Percentiles rank a stretch among this genome's conserved stretches.
Evolutionary conservation across 92 coral and sea anemone species (phyloP).

Genomic region (Actinostola sp.): DNA sequence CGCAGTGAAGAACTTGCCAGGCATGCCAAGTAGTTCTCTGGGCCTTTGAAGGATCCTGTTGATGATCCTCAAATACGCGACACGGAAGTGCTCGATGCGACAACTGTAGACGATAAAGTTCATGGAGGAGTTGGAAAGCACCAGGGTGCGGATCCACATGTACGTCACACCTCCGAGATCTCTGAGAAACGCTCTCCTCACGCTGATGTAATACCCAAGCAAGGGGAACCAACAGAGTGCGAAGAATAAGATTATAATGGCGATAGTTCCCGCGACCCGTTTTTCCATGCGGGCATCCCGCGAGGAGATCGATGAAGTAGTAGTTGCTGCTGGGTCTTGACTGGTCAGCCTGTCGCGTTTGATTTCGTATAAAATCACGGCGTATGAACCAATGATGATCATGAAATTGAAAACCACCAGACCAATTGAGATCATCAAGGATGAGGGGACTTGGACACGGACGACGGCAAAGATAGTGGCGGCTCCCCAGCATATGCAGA

Average conservation of each 20-base stretch:
- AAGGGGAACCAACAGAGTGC: conserved; percentile 44
- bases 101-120: conserved; percentile 54
- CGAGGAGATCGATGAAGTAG: neutral
- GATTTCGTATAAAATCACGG: conserved; percentile 19
- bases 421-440: neutral
- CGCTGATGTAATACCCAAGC: conserved; percentile 30
- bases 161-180: conserved; percentile 41
- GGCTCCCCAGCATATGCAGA: conserved; percentile 26
- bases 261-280: conserved; percentile 44
- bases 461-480: conserved; percentile 16
- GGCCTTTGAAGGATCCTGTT: conserved; percentile 6
- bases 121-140: conserved; percentile 51
- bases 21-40: conserved; percentile 4
- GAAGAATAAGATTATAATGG: conserved; percentile 40
- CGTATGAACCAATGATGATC: conserved; percentile 26
- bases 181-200: conserved; percentile 24
- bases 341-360: conserved; percentile 13
- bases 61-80: conserved; percentile 11
- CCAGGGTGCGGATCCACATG: conserved; percentile 58
- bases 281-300: conserved; percentile 28
- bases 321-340: neutral
- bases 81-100: conserved; percentile 43
- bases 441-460: conserved; percentile 11
- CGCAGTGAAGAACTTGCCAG: neutral
- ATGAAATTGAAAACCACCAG: conserved; percentile 8